Conservation (phyloP, 2,113 vertebrate genomes). For the Oxyruncus cristatus region DNA sequence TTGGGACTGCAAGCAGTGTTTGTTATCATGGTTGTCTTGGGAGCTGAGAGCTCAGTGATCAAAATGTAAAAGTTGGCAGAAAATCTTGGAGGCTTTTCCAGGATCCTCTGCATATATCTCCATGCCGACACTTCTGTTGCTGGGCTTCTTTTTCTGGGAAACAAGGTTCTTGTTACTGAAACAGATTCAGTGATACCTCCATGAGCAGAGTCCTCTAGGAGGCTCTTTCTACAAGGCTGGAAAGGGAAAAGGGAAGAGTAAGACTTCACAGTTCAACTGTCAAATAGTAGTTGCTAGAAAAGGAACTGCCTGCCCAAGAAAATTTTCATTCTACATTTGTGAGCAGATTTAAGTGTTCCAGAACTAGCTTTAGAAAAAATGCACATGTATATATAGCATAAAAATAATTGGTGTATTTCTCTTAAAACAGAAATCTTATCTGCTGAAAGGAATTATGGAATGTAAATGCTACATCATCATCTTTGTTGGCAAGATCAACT, state of each 20-base stretch:
- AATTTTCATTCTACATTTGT: background rate
- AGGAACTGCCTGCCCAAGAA: background rate
- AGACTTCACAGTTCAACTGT: background rate
- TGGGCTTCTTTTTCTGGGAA: background rate
- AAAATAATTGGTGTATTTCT: background rate
- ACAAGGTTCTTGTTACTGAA: background rate
- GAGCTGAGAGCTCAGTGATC: background rate
- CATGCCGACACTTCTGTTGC: background rate
- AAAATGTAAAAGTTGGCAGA: background rate
- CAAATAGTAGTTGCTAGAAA: background rate
- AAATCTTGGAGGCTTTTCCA: background rate
- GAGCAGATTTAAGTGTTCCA: background rate
- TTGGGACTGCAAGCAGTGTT: background rate
- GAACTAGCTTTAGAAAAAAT: background rate
- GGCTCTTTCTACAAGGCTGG: background rate
- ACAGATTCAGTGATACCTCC: background rate
- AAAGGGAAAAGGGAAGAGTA: background rate
- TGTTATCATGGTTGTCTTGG: background rate
- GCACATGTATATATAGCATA: background rate
- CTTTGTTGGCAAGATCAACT: background rate
- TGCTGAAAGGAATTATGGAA: background rate
- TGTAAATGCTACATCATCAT: background rate
- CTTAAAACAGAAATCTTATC: background rate
- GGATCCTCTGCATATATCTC: background rate
- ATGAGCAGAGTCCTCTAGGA: background rate